These are phyloP conservation scores for Glaucidium brasilianum DNA, from an alignment of 2,113 vertebrate genomes.

Conservation along the genomic window DNA sequence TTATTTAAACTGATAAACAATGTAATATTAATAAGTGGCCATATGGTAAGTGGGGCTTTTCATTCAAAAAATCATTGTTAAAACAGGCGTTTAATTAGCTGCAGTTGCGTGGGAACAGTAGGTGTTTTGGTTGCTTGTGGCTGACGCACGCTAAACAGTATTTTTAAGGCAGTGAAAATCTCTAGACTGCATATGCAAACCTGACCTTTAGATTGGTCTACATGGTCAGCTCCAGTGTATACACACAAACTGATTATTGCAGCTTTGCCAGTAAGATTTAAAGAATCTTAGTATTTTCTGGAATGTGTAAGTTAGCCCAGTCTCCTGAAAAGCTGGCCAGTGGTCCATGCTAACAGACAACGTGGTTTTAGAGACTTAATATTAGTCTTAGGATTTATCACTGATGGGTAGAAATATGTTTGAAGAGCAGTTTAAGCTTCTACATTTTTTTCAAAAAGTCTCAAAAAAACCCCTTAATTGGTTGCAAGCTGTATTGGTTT, in stretches of 20 bases:
- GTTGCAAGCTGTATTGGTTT: rapidly evolving
- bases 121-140: background rate
- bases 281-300: background rate
- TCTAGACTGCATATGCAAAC: background rate
- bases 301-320: background rate
- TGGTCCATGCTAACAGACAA: rapidly evolving
- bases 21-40: conserved; percentile 13
- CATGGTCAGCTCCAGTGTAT: rapidly evolving
- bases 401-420: background rate
- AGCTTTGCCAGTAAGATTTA: background rate
- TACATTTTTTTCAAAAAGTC: background rate
- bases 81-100: background rate
- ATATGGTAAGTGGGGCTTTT: conserved; percentile 26
- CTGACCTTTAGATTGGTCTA: background rate
- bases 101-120: background rate
- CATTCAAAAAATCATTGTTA: background rate
- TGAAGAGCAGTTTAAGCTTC: background rate
- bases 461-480: background rate
- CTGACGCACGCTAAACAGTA: background rate
- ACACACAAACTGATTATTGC: background rate
- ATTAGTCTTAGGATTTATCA: background rate
- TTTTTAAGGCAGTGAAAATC: background rate
- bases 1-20: conserved; percentile 16
- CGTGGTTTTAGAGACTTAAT: background rate
- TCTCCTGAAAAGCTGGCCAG: background rate